Evolutionary conservation across 2,797 vertebrate genomes (phyloP).

Genomic region (Muscicapa comitata): DNA sequence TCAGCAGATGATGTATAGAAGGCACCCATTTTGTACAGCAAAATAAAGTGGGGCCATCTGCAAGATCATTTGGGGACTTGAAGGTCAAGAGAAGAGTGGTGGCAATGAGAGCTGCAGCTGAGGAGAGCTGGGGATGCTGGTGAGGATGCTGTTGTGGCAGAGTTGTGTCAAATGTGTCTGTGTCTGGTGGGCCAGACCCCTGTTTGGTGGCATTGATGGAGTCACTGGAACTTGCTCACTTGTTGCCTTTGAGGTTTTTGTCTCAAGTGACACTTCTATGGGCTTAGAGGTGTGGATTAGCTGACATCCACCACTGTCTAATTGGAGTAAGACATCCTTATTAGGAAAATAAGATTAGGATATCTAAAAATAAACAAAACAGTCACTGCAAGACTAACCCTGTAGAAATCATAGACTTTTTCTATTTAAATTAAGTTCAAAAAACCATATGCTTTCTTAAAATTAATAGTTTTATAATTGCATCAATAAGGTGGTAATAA

Average conservation of each 20-base stretch:
- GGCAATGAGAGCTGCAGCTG: neutral
- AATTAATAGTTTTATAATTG: neutral
- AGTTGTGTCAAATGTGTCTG: neutral
- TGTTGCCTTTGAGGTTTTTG: neutral
- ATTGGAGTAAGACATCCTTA: neutral
- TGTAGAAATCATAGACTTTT: neutral
- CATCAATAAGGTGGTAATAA: neutral
- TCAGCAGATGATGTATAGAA: neutral
- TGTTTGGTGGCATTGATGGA: neutral
- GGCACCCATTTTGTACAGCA: neutral
- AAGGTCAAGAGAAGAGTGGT: neutral
- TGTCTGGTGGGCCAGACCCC: neutral
- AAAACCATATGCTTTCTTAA: neutral
- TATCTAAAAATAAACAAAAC: neutral
- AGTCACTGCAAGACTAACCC: neutral
- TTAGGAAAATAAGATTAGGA: neutral
- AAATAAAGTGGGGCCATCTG: neutral
- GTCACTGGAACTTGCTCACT: neutral
- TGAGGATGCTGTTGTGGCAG: neutral
- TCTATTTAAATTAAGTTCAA: neutral
- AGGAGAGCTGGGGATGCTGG: neutral
- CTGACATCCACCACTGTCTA: neutral
- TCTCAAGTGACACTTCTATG: neutral
- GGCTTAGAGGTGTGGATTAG: neutral
- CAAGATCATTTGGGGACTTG: neutral